Conservation (phyloP, 2,888 invertebrate genomes). For the Pachycephus smyrnensis region DNA sequence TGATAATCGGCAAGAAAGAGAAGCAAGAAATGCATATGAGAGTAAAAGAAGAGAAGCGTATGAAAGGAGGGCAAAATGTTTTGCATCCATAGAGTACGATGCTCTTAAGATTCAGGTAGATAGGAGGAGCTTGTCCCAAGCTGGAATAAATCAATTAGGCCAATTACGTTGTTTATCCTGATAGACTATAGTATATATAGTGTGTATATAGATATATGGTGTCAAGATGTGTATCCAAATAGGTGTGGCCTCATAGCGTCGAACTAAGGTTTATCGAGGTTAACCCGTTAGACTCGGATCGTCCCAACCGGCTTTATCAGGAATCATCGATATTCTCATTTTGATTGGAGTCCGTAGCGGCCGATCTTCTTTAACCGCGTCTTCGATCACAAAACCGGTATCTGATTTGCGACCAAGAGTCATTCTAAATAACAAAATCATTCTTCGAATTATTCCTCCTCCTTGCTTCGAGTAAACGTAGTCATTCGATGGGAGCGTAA, state of each 20-base stretch:
- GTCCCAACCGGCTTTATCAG: not conserved
- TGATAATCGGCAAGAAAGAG: not conserved
- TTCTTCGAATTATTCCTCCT: not conserved
- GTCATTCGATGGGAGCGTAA: not conserved
- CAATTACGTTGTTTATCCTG: not conserved
- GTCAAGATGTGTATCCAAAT: constrained; percentile 13
- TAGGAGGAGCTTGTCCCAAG: not conserved
- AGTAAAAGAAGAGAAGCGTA: not conserved
- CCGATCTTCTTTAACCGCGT: not conserved
- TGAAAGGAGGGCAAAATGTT: not conserved
- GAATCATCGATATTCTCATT: constrained; percentile 30
- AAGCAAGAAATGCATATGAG: not conserved
- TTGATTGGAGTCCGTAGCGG: constrained; percentile 19
- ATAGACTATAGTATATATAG: not conserved
- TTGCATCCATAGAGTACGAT: not conserved
- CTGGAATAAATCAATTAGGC: not conserved
- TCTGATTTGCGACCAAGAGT: not conserved
- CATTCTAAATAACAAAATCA: not conserved
- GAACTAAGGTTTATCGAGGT: constrained; percentile 39
- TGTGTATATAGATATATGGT: not conserved
- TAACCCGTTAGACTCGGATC: constrained; percentile 38
- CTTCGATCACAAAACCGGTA: not conserved
- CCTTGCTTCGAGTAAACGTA: not conserved
- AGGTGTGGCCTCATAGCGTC: constrained; percentile 37
- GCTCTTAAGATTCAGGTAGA: not conserved